Base-by-base conservation (phyloP, 2,797 vertebrate species). In the Vireo griseus region DNA sequence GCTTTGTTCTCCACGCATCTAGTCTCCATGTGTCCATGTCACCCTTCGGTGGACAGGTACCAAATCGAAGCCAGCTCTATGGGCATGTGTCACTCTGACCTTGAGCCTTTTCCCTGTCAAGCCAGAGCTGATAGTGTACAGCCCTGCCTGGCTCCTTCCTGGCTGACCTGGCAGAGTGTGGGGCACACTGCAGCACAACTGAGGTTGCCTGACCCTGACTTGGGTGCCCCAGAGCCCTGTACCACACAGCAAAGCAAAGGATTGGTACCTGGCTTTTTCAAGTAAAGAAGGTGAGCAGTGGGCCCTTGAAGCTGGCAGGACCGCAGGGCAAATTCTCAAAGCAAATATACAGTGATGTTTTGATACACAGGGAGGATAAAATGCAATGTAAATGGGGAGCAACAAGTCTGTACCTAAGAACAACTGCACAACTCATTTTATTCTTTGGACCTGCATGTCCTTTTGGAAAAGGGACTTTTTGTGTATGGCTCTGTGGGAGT, bases 101-200 rank as follows among this genome's bases (percentile, higher is more conserved):
- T 58, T 28, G 5, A 16, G 59, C 17, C 47, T 72, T 58, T 74
- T 61, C 29, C 50, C n/a, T 35, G 21, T 13, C 50, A 17, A 52
- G 42, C 21, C 2, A 2, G 47, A 58, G 78, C 25, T 45, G 37
- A 0, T 2, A 31, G 20, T 21, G 7, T 2, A 0, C 9, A 0
- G 1, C 20, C 33, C 35, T 21, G 8, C 31, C 17, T 31, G 2
- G 0, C 39, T 68, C 71, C n/a, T 40, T 39, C 42, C 58, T 4
- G 58, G 44, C 13, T 15, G 16, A 58, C 42, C 58, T 4, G 58
- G 44, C 13, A 17, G 16, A 58, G 18, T 1, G 2, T 3, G 4
- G 54, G n/a, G 17, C 21, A 25, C 1, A 2, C 16, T 35, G 42
- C 20, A 31, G 42, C 25, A 54, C 31, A 4, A 0, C 13, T 4